Evolutionary conservation across 2,113 vertebrate genomes (phyloP).

Genomic region (Anseranas semipalmata): DNA sequence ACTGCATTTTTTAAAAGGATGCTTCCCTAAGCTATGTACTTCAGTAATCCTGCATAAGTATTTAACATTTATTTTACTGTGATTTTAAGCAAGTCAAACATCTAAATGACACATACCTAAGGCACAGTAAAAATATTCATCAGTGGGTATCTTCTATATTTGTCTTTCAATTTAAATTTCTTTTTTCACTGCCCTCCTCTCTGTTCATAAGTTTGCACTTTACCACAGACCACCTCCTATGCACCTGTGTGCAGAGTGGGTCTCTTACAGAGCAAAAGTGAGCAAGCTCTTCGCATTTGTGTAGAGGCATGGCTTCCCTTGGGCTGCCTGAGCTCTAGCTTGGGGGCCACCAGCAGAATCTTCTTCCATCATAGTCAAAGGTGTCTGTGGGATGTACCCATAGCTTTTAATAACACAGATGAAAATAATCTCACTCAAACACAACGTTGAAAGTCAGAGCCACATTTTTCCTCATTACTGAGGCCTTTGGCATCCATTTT

Average conservation of each 20-base stretch:
- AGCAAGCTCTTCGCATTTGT: neutral
- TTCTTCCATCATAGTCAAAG: neutral
- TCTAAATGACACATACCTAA: neutral
- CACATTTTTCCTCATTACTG: accelerated
- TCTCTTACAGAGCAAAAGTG: neutral
- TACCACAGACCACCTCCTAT: neutral
- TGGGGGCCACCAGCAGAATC: neutral
- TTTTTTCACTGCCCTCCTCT: neutral
- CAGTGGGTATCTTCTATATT: neutral
- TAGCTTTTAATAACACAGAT: neutral
- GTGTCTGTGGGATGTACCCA: neutral
- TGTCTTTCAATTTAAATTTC: neutral
- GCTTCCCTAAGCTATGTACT: neutral
- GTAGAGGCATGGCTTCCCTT: neutral
- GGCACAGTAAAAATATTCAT: neutral
- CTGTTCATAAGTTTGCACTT: neutral
- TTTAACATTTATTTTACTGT: neutral
- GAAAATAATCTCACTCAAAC: neutral
- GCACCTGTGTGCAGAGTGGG: neutral
- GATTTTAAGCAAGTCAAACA: neutral
- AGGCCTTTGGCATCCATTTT: neutral
- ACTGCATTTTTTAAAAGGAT: neutral
- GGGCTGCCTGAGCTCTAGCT: neutral
- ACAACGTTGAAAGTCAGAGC: neutral
- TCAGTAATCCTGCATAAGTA: neutral